Evolutionary conservation across 2,888 invertebrate genomes (phyloP), one percentile per base, ranked within the genome.

Genomic region (Trissolcus japonicus): DNA sequence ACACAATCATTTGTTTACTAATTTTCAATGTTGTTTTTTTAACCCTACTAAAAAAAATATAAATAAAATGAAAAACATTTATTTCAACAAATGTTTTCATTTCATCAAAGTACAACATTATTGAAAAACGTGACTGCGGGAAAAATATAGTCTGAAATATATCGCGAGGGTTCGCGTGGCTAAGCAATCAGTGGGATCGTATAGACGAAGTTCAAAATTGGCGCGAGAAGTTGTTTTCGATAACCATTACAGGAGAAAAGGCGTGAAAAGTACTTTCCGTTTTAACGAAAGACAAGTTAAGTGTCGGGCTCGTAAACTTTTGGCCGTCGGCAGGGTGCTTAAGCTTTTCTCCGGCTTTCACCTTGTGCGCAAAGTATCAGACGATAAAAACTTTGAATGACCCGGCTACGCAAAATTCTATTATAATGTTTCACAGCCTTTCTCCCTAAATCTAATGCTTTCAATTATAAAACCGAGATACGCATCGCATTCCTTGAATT

Each of bases 281-380:
- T 67, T 76, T 79, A 79, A 79, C 79, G 76, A 74, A 71, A 67
- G 79, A 79, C 76, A 74, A 79, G 71, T 74, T 76, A 72, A 78
- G 72, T 56, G 69, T 62, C 65, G 75, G 65, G 72, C 66, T 76
- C 69, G 76, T 76, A 79, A 79, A 76, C 73, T 79, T 79, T 71
- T 57, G 65, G 69, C 61, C 69, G 66, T 66, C 61, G 60, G 57
- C 66, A 57, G 65, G 50, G 51, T 67, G 67, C 68, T 62, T 67
- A 62, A 76, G 66, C 76, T 71, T 66, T 60, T 55, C 63, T 50
- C 29, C 63, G 61, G 59, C 63, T 55, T 66, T 66, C 60, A 41
- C 56, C 62, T 57, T 35, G 59, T 50, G 56, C 67, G 72, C 61
- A 72, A 66, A 71, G 62, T 67, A 67, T 54, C 62, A 54, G 48